These are phyloP conservation scores for Junonia oenone DNA, from an alignment of 2,888 invertebrate species.

Conservation along the genomic window DNA sequence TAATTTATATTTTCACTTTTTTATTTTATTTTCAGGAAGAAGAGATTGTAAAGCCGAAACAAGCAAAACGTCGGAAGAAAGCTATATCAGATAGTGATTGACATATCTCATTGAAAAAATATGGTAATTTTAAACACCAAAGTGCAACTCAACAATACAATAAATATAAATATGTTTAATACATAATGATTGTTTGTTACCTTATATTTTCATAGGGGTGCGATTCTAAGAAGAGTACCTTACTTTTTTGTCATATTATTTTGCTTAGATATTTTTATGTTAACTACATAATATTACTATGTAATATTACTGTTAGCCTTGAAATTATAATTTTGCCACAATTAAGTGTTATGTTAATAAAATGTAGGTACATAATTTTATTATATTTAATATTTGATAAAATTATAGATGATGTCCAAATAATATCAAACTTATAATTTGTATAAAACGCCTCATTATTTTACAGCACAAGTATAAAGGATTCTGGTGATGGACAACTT, in stretches of 20 bases:
- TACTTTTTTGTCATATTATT: conserved; percentile 41
- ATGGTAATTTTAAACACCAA: conserved; percentile 72
- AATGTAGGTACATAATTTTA: conserved; percentile 20
- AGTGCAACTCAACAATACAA: conserved; percentile 76
- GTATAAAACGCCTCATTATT: conserved; percentile 11
- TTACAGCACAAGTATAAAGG: conserved; percentile 23
- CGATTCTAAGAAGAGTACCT: conserved; percentile 66
- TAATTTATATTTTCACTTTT: conserved; percentile 10
- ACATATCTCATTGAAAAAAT: conserved; percentile 74
- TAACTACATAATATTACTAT: conserved; percentile 34
- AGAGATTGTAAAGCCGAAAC: conserved; percentile 93
- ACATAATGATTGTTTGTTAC: conserved; percentile 41
- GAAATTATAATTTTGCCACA: conserved; percentile 28
- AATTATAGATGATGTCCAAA: conserved; percentile 10
- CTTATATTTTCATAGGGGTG: conserved; percentile 52
- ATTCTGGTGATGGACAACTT: conserved; percentile 25
- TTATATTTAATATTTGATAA: conserved; percentile 5
- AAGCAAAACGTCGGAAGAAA: conserved; percentile 94
- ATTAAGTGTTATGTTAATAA: conserved; percentile 18
- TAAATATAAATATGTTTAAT: conserved; percentile 58
- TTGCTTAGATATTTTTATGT: conserved; percentile 41
- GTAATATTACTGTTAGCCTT: conserved; percentile 33
- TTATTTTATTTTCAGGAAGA: conserved; percentile 83
- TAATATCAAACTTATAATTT: conserved; percentile 1
- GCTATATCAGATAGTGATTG: conserved; percentile 96